Base-by-base conservation (phyloP, 2,888 invertebrate genomes). In the Leucozona laternaria region DNA sequence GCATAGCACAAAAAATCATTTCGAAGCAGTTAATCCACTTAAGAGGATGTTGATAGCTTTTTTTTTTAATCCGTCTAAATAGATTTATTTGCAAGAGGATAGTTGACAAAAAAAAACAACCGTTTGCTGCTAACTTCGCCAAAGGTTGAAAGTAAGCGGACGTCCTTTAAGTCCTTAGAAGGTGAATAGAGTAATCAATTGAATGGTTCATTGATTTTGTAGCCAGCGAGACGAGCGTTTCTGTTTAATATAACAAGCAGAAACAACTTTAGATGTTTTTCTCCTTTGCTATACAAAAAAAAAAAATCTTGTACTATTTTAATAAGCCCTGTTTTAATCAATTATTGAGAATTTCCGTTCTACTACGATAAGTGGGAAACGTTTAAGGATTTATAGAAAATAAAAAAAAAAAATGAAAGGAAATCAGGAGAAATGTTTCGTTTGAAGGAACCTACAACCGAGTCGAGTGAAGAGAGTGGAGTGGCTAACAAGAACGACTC, bases 1-100 rank as follows among this genome's bases (percentile, higher is more conserved):
- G n/a, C 11, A 70, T 11, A 25, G 45, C 34, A 57, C 40, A 25
- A 57, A 70, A 66, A 71, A 58, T 43, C 6, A 48, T 48, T 58
- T 72, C 79, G 5, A 79, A 84, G 77, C 84, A 84, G 76, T 76
- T 80, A 84, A 79, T 84, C 84, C 79, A 84, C 66, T 79, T 84
- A 75, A 79, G 66, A 53, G 60, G 76, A 84, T 84, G 76, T 72
- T 77, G 79, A 79, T 79, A 79, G 60, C 76, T 72, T 48, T 79
- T 79, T 79, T 79, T 71, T 79, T 79, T 79, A 79, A 84, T 76
- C 79, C 71, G 76, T 79, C 84, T 84, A 76, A 60, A 79, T 84
- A 77, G 79, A 76, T 79, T 62, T 84, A 58, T 79, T 79, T 79
- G 66, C 62, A 57, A 45, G 68, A 58, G 73, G 53, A 82, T 60